Conservation (phyloP, 2,113 vertebrate species). For the Oryzias melastigma region DNA sequence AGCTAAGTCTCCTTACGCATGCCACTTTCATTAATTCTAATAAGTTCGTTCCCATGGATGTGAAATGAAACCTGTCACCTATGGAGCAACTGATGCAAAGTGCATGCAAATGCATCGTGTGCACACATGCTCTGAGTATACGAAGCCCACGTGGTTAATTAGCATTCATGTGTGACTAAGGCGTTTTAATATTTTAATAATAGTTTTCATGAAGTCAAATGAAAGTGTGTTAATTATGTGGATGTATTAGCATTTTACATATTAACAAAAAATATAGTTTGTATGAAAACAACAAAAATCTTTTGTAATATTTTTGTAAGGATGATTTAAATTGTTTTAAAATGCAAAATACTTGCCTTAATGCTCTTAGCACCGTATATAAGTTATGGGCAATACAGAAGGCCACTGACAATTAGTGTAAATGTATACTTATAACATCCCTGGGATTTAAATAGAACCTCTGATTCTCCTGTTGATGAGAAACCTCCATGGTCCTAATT, state of each 20-base stretch:
- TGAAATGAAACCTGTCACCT: conserved; percentile 29
- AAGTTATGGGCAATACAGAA: neutral
- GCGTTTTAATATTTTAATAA: neutral
- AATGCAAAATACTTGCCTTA: neutral
- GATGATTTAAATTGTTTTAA: neutral
- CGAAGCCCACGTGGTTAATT: neutral
- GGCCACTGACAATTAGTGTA: no score
- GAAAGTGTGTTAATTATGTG: neutral
- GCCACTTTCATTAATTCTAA: conserved; percentile 46
- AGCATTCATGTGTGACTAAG: conserved; percentile 16
- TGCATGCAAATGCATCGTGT: neutral
- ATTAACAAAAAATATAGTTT: no score
- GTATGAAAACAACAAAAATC: no score
- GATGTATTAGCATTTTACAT: neutral
- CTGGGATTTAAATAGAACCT: conserved; percentile 10
- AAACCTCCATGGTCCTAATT: conserved; percentile 49
- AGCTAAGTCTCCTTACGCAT: conserved; percentile 12
- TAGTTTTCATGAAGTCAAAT: neutral
- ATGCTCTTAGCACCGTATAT: no score
- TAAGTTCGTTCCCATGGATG: conserved; percentile 18
- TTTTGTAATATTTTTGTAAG: no score
- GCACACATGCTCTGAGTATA: neutral
- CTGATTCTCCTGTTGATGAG: conserved; percentile 35
- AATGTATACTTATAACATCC: neutral
- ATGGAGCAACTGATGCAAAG: neutral